These are phyloP conservation scores for Anabacerthia variegaticeps DNA, from an alignment of 2,797 vertebrate genomes.

Conservation along the genomic window DNA sequence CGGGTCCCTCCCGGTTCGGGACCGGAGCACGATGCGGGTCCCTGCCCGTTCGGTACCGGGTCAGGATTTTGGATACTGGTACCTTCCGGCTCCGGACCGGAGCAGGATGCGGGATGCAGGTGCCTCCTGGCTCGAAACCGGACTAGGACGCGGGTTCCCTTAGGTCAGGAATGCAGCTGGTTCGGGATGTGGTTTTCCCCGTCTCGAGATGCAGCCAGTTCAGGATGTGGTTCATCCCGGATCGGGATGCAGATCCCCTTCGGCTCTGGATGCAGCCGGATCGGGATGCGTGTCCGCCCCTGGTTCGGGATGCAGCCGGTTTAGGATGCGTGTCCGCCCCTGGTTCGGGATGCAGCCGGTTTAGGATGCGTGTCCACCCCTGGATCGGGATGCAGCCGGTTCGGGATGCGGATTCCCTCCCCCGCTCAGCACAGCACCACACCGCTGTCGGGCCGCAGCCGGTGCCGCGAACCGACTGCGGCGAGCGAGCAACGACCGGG, in stretches of 20 bases:
- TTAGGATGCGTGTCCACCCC: neutral
- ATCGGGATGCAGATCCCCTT: no score
- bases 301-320: neutral
- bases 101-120: neutral
- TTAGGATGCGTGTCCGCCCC: neutral
- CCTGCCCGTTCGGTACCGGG: neutral
- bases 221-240: no score
- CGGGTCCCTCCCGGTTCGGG: neutral
- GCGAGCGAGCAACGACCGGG: neutral
- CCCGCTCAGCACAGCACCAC: no score
- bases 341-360: neutral
- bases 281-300: no score
- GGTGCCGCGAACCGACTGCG: neutral
- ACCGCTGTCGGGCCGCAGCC: no score
- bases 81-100: neutral
- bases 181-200: no score
- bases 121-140: neutral
- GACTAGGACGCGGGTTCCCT: neutral
- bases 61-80: neutral
- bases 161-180: neutral
- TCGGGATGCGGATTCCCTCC: neutral
- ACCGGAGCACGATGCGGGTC: neutral
- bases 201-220: neutral
- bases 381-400: neutral
- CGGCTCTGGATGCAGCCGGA: neutral